These are phyloP conservation scores for Pseudoatta argentina DNA, from an alignment of 1,140 invertebrate species.

Conservation along the genomic window DNA sequence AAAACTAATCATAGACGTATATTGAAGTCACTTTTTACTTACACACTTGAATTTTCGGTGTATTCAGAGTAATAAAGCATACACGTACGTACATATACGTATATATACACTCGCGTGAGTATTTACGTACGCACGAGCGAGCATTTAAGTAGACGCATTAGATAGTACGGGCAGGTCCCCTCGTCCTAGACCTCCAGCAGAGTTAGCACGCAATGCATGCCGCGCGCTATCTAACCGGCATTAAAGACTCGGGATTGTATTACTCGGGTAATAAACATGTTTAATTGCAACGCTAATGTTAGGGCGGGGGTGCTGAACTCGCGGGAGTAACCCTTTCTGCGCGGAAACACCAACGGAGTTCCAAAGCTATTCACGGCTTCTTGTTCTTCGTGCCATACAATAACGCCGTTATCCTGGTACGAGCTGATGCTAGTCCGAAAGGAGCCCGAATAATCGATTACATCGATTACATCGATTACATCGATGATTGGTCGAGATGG, in stretches of 20 bases:
- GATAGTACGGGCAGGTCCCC: conserved; percentile 23
- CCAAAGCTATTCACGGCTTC: conserved; percentile 47
- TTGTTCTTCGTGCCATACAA: conserved; percentile 55
- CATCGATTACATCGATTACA: conserved; percentile 59
- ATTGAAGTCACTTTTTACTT: too few relatives aligned
- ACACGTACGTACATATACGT: not conserved
- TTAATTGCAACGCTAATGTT: conserved; percentile 78
- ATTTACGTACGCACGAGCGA: not conserved
- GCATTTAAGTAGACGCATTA: conserved; percentile 70
- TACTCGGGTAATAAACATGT: conserved; percentile 78
- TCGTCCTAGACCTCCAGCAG: conserved; percentile 31
- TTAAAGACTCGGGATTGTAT: conserved; percentile 76
- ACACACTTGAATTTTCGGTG: not conserved
- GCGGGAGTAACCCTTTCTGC: conserved; percentile 42
- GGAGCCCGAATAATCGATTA: conserved; percentile 58
- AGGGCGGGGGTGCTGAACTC: conserved; percentile 31
- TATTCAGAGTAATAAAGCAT: not conserved
- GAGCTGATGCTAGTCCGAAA: conserved; percentile 17
- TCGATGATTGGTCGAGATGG: conserved; percentile 61
- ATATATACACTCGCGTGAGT: not conserved
- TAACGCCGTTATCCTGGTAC: conserved; percentile 12
- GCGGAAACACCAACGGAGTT: conserved; percentile 8
- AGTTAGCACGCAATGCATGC: conserved; percentile 71
- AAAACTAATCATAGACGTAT: too few relatives aligned
- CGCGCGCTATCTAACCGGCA: conserved; percentile 70